Evolutionary conservation across 1,140 invertebrate species (phyloP).

Genomic region (Drosophila persimilis): DNA sequence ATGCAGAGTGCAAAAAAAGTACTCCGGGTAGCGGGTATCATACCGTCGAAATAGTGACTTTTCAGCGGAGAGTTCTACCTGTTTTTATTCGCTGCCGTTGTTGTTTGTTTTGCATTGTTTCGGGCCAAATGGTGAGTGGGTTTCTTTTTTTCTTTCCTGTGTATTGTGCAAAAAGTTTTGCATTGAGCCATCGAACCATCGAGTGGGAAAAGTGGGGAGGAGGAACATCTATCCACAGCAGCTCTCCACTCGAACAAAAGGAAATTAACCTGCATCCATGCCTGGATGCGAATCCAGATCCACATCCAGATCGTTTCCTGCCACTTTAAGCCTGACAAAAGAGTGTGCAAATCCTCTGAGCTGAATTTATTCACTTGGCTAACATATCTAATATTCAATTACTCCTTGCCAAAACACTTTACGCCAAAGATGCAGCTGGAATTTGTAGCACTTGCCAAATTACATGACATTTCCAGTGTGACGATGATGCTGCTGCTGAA

Average conservation of each 20-base stretch:
- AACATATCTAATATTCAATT: conserved; percentile 49
- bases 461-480: conserved; percentile 45
- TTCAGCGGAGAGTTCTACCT: too few species aligned
- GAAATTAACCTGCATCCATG: too few species aligned
- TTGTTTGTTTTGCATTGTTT: conserved; percentile 52
- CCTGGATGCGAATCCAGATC: too few species aligned
- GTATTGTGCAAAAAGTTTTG: conserved; percentile 22
- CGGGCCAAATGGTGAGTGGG: conserved; percentile 27
- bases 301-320: conserved; percentile 9
- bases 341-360: not conserved
- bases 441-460: conserved; percentile 56
- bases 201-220: conserved; percentile 13
- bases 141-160: conserved; percentile 31
- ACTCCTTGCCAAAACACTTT: conserved; percentile 16
- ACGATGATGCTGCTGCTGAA: not conserved
- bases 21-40: too few species aligned
- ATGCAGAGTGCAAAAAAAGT: too few species aligned
- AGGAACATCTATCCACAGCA: too few species aligned
- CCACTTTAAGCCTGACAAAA: not conserved
- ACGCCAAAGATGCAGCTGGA: not conserved
- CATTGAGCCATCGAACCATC: conserved; percentile 27
- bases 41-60: too few species aligned
- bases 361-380: conserved; percentile 8
- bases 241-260: too few species aligned
- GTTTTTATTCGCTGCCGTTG: conserved; percentile 15